Evolutionary conservation across 1,140 invertebrate species (phyloP).

Genomic region (Anoplolepis gracilipes): DNA sequence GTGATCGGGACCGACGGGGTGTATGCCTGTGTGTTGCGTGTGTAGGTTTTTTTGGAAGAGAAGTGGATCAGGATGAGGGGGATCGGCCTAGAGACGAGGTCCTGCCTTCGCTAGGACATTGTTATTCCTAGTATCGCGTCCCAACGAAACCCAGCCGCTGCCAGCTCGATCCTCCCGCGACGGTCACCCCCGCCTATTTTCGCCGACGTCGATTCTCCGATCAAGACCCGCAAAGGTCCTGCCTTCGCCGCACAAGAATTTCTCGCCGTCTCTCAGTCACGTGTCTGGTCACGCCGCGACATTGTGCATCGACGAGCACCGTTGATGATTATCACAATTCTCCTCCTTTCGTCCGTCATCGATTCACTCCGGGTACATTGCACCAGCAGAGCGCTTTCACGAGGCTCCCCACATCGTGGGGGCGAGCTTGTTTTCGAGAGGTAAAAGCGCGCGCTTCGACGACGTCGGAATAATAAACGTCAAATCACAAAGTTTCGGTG

Average conservation of each 20-base stretch:
- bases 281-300: conserved; percentile 66
- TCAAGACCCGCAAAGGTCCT: conserved; percentile 34
- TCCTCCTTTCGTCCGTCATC: conserved; percentile 51
- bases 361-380: conserved; percentile 51
- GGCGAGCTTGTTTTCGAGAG: neutral
- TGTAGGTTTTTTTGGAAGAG: conserved; percentile 63
- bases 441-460: neutral
- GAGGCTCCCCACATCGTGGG: neutral
- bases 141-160: conserved; percentile 58
- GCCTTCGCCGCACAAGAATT: conserved; percentile 27
- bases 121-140: conserved; percentile 71
- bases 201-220: conserved; percentile 50
- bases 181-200: conserved; percentile 69
- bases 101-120: conserved; percentile 84
- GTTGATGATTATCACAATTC: conserved; percentile 31
- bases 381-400: neutral
- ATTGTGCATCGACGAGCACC: conserved; percentile 49
- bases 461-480: neutral
- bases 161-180: conserved; percentile 68
- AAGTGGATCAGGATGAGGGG: conserved; percentile 76
- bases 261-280: conserved; percentile 54
- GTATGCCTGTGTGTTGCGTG: conserved; percentile 23
- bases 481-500: neutral
- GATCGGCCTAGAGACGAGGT: conserved; percentile 74
- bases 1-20: conserved; percentile 57